Evolutionary conservation across 2,888 invertebrate species (phyloP).

Genomic region (Nemapogon koenigi): DNA sequence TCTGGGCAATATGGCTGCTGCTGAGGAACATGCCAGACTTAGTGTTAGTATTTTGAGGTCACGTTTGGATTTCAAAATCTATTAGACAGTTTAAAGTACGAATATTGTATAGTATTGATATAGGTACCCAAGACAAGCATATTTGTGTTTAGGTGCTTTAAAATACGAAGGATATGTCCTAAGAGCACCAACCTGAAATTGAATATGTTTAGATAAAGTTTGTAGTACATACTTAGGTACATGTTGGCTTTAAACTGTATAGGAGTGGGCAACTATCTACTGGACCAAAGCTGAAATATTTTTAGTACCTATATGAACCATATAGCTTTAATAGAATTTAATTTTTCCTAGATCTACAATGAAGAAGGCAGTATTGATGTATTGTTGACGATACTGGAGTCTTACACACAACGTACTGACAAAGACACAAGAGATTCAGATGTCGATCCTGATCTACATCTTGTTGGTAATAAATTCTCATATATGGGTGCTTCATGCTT

Average conservation of each 20-base stretch:
- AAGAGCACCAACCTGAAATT: too few relatives aligned
- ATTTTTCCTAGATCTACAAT: conserved; percentile 39
- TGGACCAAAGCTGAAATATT: too few relatives aligned
- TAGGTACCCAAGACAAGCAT: too few relatives aligned
- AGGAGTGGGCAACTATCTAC: too few relatives aligned
- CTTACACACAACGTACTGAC: conserved; percentile 49
- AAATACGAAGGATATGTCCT: too few relatives aligned
- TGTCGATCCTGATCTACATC: conserved; percentile 38
- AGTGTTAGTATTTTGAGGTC: conserved; percentile 32
- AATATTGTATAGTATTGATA: too few relatives aligned
- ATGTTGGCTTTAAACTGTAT: too few relatives aligned
- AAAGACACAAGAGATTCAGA: conserved; percentile 29
- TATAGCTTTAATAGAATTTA: background rate
- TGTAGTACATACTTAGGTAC: too few relatives aligned
- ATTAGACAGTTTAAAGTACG: background rate
- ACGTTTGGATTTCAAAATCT: conserved; percentile 7
- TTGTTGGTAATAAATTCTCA: conserved; percentile 30
- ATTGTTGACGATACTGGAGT: conserved; percentile 54
- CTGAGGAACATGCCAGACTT: conserved; percentile 72
- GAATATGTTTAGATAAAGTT: too few relatives aligned
- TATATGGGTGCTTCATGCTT: background rate
- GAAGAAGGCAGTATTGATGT: conserved; percentile 53
- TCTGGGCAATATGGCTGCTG: conserved; percentile 84
- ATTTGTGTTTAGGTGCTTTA: too few relatives aligned
- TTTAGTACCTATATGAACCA: background rate